Conservation (phyloP, 1,140 invertebrate species). For the Lasioglossum albipes region DNA sequence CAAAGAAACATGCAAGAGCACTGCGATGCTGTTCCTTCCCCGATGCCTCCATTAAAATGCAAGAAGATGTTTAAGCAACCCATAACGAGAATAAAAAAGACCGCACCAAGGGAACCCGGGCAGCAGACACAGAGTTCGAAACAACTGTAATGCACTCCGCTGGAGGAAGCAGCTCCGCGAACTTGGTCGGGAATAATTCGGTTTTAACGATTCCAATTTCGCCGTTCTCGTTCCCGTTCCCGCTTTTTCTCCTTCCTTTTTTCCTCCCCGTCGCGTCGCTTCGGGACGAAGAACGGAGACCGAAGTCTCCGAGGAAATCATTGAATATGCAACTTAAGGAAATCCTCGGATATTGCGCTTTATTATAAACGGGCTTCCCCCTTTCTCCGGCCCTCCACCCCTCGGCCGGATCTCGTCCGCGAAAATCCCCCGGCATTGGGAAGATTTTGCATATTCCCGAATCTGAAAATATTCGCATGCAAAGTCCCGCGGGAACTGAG, state of each 20-base stretch:
- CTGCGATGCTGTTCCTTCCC: too few relatives aligned
- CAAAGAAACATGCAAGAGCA: too few relatives aligned
- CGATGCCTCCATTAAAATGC: too few relatives aligned
- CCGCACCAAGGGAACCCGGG: not conserved
- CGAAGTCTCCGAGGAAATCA: slow-evolving; percentile 85
- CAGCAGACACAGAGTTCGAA: not conserved
- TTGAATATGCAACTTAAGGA: slow-evolving; percentile 84
- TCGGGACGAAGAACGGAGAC: slow-evolving; percentile 46
- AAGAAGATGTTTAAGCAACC: not conserved
- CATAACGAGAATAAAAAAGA: not conserved
- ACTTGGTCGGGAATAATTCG: slow-evolving; percentile 39
- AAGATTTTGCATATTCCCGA: slow-evolving; percentile 77
- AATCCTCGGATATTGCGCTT: slow-evolving; percentile 83
- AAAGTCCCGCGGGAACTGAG: slow-evolving; percentile 64
- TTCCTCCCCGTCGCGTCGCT: slow-evolving; percentile 39
- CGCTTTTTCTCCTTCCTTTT: not conserved
- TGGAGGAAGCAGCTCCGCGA: slow-evolving; percentile 4
- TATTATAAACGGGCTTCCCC: slow-evolving; percentile 76
- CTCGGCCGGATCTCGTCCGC: not conserved
- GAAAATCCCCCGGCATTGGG: slow-evolving; percentile 27
- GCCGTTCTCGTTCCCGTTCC: slow-evolving; percentile 18
- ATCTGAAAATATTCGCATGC: slow-evolving; percentile 76
- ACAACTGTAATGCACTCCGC: not conserved
- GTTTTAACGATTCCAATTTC: slow-evolving; percentile 74
- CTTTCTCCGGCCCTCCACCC: slow-evolving; percentile 14